A percentile compares a stretch with the other conserved stretches of the same genome.
Conservation (phyloP, 23 tunicate genomes). For the Ascidia mentula region DNA sequence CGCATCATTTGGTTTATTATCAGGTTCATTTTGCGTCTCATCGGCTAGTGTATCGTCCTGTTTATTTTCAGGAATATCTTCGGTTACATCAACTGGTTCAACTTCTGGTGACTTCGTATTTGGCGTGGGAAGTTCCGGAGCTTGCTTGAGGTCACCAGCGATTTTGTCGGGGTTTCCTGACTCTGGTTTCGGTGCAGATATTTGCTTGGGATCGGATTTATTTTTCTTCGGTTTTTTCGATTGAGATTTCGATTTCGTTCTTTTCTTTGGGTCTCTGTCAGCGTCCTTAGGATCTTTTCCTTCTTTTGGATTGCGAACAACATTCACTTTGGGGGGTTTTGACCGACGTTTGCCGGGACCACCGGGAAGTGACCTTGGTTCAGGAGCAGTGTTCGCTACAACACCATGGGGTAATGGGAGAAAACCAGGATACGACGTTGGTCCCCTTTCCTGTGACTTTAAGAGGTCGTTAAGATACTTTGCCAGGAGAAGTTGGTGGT, state of each 20-base stretch:
- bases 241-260: not conserved
- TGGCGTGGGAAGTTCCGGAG: too few species aligned
- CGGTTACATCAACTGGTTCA: not conserved
- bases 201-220: not conserved
- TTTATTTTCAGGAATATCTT: conserved; percentile 4
- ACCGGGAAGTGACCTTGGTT: not conserved
- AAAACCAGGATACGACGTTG: not conserved
- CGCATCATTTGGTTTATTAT: not conserved
- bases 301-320: conserved; percentile 4
- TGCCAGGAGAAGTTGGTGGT: conserved; percentile 42
- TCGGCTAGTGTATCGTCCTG: conserved; percentile 5
- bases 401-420: not conserved
- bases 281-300: not conserved
- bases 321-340: conserved; percentile 5
- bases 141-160: not conserved
- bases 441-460: conserved; percentile 17
- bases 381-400: not conserved
- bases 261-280: conserved; percentile 5
- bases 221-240: not conserved
- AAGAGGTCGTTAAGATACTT: conserved; percentile 44
- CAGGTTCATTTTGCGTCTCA: not conserved
- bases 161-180: not conserved
- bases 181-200: not conserved
- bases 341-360: not conserved
- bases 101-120: not conserved